phyloP scores from a whole-genome alignment of 2,888 invertebrate genomes.

The Xanthia icteritia region DNA sequence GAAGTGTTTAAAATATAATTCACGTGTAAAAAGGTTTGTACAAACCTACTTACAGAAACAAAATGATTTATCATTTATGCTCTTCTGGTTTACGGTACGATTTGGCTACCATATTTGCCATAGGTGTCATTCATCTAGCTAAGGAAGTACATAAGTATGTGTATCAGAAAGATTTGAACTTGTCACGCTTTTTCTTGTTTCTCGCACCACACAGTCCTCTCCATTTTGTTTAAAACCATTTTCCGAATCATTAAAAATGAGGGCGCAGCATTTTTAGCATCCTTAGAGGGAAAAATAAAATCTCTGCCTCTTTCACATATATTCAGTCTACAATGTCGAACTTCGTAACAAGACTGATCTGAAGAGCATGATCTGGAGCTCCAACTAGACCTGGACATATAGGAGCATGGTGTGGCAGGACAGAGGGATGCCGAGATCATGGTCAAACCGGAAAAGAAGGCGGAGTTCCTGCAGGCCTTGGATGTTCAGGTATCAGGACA shows the following conservation, averaged over 20 bases:
- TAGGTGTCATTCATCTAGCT: not conserved
- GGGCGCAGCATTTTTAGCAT: not conserved
- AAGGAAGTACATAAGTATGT: not conserved
- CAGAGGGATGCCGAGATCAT: conserved; percentile 72
- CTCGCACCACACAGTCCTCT: not conserved
- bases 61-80: not conserved
- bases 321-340: conserved; percentile 73
- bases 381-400: conserved; percentile 72
- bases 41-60: not conserved
- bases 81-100: not conserved
- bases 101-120: not conserved
- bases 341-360: conserved; percentile 64
- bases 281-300: not conserved
- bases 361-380: conserved; percentile 49
- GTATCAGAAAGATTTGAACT: not conserved
- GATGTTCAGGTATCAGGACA: conserved; percentile 67
- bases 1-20: not conserved
- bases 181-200: not conserved
- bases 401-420: conserved; percentile 72
- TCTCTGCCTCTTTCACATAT: conserved; percentile 58
- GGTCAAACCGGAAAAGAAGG: conserved; percentile 69
- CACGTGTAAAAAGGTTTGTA: not conserved
- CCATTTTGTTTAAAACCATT: not conserved
- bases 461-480: conserved; percentile 66
- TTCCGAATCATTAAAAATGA: not conserved